Base-by-base conservation (phyloP, 2,797 vertebrate species). In the Lithobates pipiens region DNA sequence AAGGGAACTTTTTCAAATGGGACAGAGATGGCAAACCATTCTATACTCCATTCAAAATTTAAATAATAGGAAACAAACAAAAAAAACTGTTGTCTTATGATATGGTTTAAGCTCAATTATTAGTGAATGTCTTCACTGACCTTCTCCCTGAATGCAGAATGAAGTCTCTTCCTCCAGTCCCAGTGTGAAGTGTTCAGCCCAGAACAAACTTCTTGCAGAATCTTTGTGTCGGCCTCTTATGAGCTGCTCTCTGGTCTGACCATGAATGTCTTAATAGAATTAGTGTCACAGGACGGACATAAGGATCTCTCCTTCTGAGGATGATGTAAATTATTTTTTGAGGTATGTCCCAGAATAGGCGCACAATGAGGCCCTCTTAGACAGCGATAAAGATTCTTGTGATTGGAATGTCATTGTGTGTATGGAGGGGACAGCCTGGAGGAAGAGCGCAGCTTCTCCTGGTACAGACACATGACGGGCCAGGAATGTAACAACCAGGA, bases 281-380 rank as follows among this genome's bases (percentile, higher is more conserved):
- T 61, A 11, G 21, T 23, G 21, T 86, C 80, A 83, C 80, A 77
- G 50, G 74, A 77, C n/a, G 2, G 18, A 46, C 75, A 73, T 69
- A 74, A 63, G n/a, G 10, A 36, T 10, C 67, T 34, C 76, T 78
- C 68, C 65, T 63, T 10, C 9, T 39, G 39, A 10, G 39, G 10
- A 10, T 44, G 63, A 81, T 61, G 29, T 32, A 39, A 10, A 72
- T 25, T 34, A 6, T 25, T 80, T 74, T 16, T 23, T 61, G 44
- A 39, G 63, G 46, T 76, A 16, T 72, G 3, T 21, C 67, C 39
- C 32, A 7, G 61, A 50, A 42, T 29, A 76, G 32, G 44, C 3
- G 32, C 63, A 76, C 79, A 81, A 65, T 67, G 65, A 34, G 34
- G 3, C 27, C 69, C 76, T 42, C 46, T 77, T 16, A 77, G 44